phyloP scores from a whole-genome alignment of 2,888 invertebrate species.

The Chrysomela aeneicollis region DNA sequence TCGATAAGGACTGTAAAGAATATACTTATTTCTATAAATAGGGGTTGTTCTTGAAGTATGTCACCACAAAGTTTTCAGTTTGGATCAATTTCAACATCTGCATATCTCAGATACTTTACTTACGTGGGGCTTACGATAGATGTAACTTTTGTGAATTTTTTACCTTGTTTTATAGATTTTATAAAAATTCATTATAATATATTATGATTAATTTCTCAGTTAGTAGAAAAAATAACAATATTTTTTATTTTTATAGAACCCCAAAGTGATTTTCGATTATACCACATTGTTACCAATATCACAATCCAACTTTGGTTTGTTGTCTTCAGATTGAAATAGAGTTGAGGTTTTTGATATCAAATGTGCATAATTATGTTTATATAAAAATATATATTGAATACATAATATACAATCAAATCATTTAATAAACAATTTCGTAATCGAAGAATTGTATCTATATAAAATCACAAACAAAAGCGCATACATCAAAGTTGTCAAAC shows the following conservation, averaged over 20 bases:
- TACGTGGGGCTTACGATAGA: conserved; percentile 22
- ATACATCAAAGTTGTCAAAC: too few species aligned
- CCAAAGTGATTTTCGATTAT: conserved; percentile 21
- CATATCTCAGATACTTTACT: background rate
- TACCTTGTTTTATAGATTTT: conserved; percentile 47
- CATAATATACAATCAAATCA: conserved; percentile 8
- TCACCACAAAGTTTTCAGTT: background rate
- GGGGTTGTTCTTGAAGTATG: background rate
- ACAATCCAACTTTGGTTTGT: conserved; percentile 12
- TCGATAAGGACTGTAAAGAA: conserved; percentile 35
- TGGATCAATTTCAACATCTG: background rate
- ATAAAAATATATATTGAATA: conserved; percentile 1
- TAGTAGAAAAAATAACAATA: conserved; percentile 24
- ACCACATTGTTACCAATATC: conserved; percentile 41
- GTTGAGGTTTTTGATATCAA: conserved; percentile 20
- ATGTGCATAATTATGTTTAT: conserved; percentile 18
- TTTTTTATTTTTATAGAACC: conserved; percentile 36
- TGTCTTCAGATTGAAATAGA: conserved; percentile 3
- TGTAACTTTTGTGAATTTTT: conserved; percentile 45
- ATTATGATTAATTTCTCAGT: conserved; percentile 33
- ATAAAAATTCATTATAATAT: conserved; percentile 26
- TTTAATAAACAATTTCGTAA: background rate
- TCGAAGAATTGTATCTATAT: background rate
- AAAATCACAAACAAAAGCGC: background rate
- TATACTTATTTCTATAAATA: conserved; percentile 35